phyloP scores from a whole-genome alignment of 2,888 invertebrate genomes.

The Eristalis arbustorum region DNA sequence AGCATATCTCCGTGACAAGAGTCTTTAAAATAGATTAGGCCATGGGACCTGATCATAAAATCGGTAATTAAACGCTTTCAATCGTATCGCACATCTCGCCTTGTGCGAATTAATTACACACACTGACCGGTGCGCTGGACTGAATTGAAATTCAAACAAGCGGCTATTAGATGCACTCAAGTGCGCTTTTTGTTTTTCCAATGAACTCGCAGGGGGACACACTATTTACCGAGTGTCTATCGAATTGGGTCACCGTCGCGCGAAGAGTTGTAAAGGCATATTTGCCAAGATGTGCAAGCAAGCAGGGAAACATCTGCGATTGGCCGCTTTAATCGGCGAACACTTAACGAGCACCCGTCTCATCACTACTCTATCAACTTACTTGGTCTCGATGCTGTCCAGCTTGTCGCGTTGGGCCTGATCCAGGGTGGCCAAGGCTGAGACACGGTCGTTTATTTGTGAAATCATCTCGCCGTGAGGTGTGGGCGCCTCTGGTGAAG shows the following conservation, averaged over 20 bases:
- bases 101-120: neutral
- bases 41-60: neutral
- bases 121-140: too few species aligned
- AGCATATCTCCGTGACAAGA: neutral
- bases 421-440: constrained; percentile 77
- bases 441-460: constrained; percentile 77
- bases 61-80: neutral
- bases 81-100: neutral
- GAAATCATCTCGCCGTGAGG: constrained; percentile 74
- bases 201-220: neutral
- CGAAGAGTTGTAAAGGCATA: neutral
- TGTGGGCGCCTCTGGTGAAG: constrained; percentile 11
- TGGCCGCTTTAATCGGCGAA: neutral
- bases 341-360: neutral
- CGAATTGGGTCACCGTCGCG: neutral
- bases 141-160: neutral
- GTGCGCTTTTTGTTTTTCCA: neutral
- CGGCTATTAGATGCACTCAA: neutral
- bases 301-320: neutral
- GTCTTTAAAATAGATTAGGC: neutral
- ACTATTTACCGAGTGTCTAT: neutral
- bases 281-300: neutral
- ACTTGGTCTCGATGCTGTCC: constrained; percentile 79
- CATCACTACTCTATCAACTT: constrained; percentile 69
- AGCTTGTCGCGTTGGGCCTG: constrained; percentile 78